Conservation (phyloP, 2,888 invertebrate genomes). For the Heterodera filipjevi region DNA sequence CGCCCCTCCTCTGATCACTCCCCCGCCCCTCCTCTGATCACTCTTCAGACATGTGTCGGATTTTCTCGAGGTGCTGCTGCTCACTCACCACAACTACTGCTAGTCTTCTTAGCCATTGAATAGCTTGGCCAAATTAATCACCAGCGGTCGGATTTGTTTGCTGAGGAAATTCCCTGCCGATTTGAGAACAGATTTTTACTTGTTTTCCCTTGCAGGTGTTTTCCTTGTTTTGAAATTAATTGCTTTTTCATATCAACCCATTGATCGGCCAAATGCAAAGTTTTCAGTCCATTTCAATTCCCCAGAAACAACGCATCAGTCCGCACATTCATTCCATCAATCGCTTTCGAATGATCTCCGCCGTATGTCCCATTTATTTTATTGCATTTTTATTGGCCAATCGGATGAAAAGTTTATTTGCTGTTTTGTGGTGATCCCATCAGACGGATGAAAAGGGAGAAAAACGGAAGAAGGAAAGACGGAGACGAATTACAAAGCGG, state of each 20-base stretch:
- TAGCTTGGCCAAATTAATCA: neutral
- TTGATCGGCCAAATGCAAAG: neutral
- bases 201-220: neutral
- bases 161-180: neutral
- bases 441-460: neutral
- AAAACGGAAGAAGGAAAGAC: neutral
- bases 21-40: neutral
- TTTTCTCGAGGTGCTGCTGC: too few species aligned
- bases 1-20: neutral
- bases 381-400: constrained; percentile 4
- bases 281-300: neutral
- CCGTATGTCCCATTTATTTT: neutral
- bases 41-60: neutral
- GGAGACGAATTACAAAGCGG: neutral
- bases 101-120: neutral
- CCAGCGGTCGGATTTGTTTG: neutral
- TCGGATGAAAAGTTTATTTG: constrained; percentile 2
- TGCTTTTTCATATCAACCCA: neutral
- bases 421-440: neutral
- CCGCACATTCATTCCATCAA: too few species aligned
- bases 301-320: neutral
- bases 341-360: neutral
- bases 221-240: neutral
- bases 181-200: neutral
- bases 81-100: neutral